Evolutionary conservation across 1,140 invertebrate species (phyloP).

Genomic region (Orussus abietinus): DNA sequence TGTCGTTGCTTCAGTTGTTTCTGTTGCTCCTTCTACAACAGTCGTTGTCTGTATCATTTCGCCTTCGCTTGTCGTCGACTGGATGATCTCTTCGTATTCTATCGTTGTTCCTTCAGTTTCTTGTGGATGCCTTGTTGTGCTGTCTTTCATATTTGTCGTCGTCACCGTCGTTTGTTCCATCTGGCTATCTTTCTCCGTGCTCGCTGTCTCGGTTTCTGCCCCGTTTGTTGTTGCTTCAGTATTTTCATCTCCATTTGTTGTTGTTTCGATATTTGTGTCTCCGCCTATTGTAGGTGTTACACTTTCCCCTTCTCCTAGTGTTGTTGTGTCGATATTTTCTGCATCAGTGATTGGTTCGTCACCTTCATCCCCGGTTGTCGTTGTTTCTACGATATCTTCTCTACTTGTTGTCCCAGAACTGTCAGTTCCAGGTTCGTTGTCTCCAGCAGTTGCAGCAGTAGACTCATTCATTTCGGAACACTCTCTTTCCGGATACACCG

Average conservation of each 20-base stretch:
- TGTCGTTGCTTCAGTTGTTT: constrained; percentile 3
- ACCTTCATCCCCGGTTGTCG: constrained; percentile 4
- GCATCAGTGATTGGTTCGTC: constrained; percentile 22
- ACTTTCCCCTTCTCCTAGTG: constrained; percentile 7
- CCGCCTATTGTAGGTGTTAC: constrained; percentile 18
- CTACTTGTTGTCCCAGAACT: constrained; percentile 21
- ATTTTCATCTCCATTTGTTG: constrained; percentile 14
- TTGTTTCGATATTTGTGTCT: constrained; percentile 14
- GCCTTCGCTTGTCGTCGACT: neutral
- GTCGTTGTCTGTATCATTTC: constrained; percentile 16
- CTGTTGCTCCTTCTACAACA: constrained; percentile 10
- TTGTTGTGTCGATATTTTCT: constrained; percentile 17
- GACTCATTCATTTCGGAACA: constrained; percentile 32
- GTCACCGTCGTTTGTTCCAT: constrained; percentile 7
- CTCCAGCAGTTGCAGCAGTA: constrained; percentile 6
- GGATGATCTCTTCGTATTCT: constrained; percentile 3
- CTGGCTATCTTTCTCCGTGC: constrained; percentile 2
- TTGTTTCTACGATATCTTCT: constrained; percentile 15
- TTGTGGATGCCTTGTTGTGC: neutral
- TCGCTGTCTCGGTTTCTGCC: constrained; percentile 28
- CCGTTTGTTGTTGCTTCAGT: constrained; percentile 30
- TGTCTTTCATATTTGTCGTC: constrained; percentile 1
- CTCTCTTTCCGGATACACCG: constrained; percentile 53
- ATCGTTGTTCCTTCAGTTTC: constrained; percentile 16
- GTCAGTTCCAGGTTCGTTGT: constrained; percentile 18